Evolutionary conservation across 2,797 vertebrate species (phyloP).

Genomic region (Micromesistius poutassou): DNA sequence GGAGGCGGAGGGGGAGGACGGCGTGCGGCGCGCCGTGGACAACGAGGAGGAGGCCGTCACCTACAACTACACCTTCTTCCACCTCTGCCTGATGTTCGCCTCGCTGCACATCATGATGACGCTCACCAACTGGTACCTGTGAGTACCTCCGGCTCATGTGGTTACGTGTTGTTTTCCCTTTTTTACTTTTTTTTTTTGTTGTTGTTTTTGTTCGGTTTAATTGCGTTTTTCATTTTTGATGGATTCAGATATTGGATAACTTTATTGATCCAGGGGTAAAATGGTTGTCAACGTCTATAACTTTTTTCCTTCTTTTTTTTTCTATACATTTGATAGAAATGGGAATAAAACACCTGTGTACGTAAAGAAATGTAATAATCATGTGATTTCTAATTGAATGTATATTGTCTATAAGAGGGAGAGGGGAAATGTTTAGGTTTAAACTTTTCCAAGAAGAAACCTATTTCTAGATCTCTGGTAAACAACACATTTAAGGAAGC

Average conservation of each 20-base stretch:
- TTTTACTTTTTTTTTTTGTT: background rate
- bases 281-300: too few relatives aligned
- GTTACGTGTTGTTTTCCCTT: background rate
- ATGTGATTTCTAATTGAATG: too few relatives aligned
- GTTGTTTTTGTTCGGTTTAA: too few relatives aligned
- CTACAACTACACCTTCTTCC: slow-evolving; percentile 92
- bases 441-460: too few relatives aligned
- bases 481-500: too few relatives aligned
- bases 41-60: slow-evolving; percentile 83
- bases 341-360: too few relatives aligned
- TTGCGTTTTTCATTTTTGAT: background rate
- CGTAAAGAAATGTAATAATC: too few relatives aligned
- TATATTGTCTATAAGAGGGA: too few relatives aligned
- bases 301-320: background rate
- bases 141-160: slow-evolving; percentile 35
- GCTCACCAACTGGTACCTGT: slow-evolving; percentile 94
- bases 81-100: slow-evolving; percentile 84
- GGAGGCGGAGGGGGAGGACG: slow-evolving; percentile 34
- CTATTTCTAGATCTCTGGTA: too few relatives aligned
- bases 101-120: slow-evolving; percentile 97
- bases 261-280: too few relatives aligned
- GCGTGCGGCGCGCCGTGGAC: slow-evolving; percentile 74
- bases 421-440: too few relatives aligned
- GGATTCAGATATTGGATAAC: too few relatives aligned
- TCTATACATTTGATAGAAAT: background rate